Base-by-base conservation (phyloP, 2,888 invertebrate genomes). In the Eurois occulta region DNA sequence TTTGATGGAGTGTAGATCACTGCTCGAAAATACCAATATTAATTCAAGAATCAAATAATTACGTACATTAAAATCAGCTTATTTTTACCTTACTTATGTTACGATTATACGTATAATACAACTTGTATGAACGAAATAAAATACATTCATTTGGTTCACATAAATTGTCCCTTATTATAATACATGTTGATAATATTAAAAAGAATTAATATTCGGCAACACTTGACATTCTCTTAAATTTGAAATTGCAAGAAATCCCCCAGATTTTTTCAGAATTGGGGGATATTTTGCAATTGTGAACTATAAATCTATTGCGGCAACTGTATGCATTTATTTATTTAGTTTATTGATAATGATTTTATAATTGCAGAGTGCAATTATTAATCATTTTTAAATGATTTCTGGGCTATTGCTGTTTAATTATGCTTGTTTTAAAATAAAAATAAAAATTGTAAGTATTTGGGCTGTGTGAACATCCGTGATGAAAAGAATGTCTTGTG, bases 51-150 rank as follows among this genome's bases (percentile, higher is more conserved):
- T 95, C 91, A 96, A 96, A 96, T 93, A 89, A 96, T 96, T 95
- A 95, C 94, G 93, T 95, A 96, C 96, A 92, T 96, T 96, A 96
- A 96, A 94, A 94, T 96, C 96, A 95, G 95, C 96, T 96, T 96
- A 96, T 94, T 90, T 89, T 89, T 95, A 96, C 95, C 95, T 96
- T 96, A 96, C 95, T 94, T 96, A 96, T 90, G 88, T 93, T 95
- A 95, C 94, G 96, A 95, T 95, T 96, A 96, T 92, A 95, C 91
- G 94, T 93, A 93, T 89, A 87, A 89, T 90, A 90, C 91, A 92
- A 92, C 87, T 88, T 73, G 86, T 91, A 88, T 93, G 93, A 92
- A 93, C 90, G 38, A 93, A 89, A 89, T 84, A 77, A 76, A 79
- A 71, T 58, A 35, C 5, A 78, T 87, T 86, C 69, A 82, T 86